These are phyloP conservation scores for Taurulus bubalis DNA, from an alignment of 2,113 vertebrate genomes.

Conservation along the genomic window DNA sequence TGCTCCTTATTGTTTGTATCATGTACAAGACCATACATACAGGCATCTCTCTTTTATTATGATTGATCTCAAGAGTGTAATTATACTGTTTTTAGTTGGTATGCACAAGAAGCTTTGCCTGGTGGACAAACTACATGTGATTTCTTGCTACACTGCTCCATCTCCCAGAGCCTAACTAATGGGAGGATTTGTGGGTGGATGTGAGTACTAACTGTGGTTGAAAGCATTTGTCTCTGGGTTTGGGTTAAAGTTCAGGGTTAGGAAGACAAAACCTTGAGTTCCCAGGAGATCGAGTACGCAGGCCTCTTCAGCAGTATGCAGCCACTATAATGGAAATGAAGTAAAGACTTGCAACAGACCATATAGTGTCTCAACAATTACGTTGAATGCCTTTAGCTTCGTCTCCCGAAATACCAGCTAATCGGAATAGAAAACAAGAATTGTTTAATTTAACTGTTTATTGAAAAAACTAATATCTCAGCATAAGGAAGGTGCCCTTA, in stretches of 20 bases:
- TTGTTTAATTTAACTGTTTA: not conserved
- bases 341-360: too few relatives aligned
- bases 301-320: constrained; percentile 19
- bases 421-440: not conserved
- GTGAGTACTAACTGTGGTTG: constrained; percentile 8
- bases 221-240: constrained; percentile 22
- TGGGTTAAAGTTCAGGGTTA: constrained; percentile 16
- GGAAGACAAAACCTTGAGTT: constrained; percentile 37
- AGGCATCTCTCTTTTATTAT: constrained; percentile 19
- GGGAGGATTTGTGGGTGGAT: constrained; percentile 36
- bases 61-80: constrained; percentile 64
- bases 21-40: constrained; percentile 6
- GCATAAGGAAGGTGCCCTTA: not conserved
- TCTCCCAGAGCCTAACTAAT: constrained; percentile 37
- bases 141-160: constrained; percentile 26
- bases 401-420: not conserved
- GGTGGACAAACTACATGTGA: constrained; percentile 36
- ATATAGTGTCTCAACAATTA: not conserved
- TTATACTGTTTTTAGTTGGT: constrained; percentile 56
- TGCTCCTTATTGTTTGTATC: constrained; percentile 20
- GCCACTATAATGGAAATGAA: too few relatives aligned
- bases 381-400: not conserved
- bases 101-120: constrained; percentile 58
- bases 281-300: not conserved
- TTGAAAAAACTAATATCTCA: not conserved